Percentiles rank a stretch among this genome's conserved stretches.
Conservation (phyloP, 2,113 vertebrate species). For the Tragulus kanchil region DNA sequence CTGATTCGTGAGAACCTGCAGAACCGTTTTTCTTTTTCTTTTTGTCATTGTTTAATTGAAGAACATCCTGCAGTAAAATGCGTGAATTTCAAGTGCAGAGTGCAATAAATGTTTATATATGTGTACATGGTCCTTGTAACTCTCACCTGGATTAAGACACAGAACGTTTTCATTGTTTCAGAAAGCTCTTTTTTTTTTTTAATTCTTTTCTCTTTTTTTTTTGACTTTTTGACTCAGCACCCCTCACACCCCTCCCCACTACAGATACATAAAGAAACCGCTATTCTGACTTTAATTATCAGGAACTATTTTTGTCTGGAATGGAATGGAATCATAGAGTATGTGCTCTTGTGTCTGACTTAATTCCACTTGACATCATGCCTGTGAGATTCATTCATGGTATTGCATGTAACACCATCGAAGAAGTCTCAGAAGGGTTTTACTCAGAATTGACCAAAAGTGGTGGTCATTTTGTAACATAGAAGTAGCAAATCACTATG, state of each 20-base stretch:
- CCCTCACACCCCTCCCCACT: background rate
- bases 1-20: background rate
- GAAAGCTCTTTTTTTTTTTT: background rate
- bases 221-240: background rate
- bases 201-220: no score
- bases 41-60: background rate
- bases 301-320: background rate
- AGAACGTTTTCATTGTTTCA: background rate
- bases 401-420: background rate
- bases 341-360: background rate
- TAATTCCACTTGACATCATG: conserved; percentile 6
- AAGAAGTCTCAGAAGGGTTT: conserved; percentile 32
- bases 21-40: background rate
- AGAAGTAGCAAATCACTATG: background rate
- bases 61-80: background rate
- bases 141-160: conserved; percentile 8
- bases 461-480: background rate
- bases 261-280: background rate
- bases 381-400: background rate
- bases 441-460: background rate
- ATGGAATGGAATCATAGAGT: background rate
- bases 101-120: background rate
- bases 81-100: background rate
- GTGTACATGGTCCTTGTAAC: background rate
- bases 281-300: conserved; percentile 5